A percentile compares a stretch with the other conserved stretches of the same genome.
Conservation (phyloP, 2,888 invertebrate species). For the Cistogaster globosa region DNA sequence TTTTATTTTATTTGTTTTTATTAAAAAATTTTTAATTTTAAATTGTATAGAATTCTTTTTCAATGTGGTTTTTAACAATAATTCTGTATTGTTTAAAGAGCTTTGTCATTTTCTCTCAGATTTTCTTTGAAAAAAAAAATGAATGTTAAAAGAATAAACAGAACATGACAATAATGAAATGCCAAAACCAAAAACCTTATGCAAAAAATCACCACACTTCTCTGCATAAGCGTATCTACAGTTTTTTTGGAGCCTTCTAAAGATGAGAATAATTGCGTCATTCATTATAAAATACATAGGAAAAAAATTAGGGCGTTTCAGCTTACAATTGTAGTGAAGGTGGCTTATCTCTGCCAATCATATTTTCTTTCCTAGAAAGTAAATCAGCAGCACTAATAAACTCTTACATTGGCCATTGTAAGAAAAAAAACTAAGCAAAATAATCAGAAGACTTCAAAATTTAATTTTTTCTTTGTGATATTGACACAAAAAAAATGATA, state of each 20-base stretch:
- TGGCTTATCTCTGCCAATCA: too few species aligned
- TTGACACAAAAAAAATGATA: not conserved
- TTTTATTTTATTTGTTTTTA: too few species aligned
- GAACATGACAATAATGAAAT: slow-evolving; percentile 36
- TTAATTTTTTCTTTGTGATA: not conserved
- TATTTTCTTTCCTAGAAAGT: not conserved
- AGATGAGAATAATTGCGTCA: too few species aligned
- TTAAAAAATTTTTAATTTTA: not conserved
- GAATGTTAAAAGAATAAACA: slow-evolving; percentile 34
- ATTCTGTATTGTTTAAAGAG: not conserved
- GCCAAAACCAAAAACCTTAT: not conserved
- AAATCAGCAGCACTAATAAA: slow-evolving; percentile 55
- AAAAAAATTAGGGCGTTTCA: too few species aligned
- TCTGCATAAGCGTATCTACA: too few species aligned
- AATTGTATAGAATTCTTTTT: too few species aligned
- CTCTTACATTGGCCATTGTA: not conserved
- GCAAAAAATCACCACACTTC: not conserved
- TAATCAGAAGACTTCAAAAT: not conserved
- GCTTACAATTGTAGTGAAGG: too few species aligned
- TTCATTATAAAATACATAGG: too few species aligned
- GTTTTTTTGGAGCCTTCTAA: too few species aligned
- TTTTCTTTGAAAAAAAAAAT: slow-evolving; percentile 19
- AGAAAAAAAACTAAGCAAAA: slow-evolving; percentile 14
- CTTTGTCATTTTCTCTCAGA: slow-evolving; percentile 8
- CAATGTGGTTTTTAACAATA: not conserved